Evolutionary conservation across 2,113 vertebrate genomes (phyloP).

Genomic region (Chitala chitala): DNA sequence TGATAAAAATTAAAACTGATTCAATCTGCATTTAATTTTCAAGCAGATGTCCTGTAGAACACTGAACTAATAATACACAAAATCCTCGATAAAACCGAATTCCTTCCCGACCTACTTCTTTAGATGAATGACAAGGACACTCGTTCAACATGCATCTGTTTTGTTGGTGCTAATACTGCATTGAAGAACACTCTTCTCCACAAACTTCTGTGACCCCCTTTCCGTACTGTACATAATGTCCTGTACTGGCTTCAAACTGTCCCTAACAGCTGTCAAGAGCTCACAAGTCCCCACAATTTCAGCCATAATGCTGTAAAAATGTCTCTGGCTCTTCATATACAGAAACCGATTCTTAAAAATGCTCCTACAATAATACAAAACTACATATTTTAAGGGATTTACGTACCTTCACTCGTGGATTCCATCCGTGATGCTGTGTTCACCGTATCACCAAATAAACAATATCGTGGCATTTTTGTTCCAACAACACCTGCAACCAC

Average conservation of each 20-base stretch:
- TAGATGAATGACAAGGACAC: background rate
- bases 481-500: conserved; percentile 70
- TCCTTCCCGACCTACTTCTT: background rate
- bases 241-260: no score
- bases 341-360: no score
- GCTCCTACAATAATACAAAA: no score
- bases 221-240: background rate
- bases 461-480: conserved; percentile 73
- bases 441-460: conserved; percentile 69
- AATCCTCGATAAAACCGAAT: background rate
- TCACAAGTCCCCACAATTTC: no score
- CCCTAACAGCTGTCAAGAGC: no score
- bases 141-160: background rate
- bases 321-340: no score
- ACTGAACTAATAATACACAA: background rate
- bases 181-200: background rate
- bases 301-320: no score
- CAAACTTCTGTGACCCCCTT: no score
- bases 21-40: background rate
- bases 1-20: no score
- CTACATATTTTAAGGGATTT: background rate
- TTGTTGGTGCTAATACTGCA: background rate
- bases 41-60: background rate
- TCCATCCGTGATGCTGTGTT: conserved; percentile 73
- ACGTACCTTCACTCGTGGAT: conserved; percentile 68